phyloP scores from a whole-genome alignment of 2,888 invertebrate species.

The Lumbricus terrestris region DNA sequence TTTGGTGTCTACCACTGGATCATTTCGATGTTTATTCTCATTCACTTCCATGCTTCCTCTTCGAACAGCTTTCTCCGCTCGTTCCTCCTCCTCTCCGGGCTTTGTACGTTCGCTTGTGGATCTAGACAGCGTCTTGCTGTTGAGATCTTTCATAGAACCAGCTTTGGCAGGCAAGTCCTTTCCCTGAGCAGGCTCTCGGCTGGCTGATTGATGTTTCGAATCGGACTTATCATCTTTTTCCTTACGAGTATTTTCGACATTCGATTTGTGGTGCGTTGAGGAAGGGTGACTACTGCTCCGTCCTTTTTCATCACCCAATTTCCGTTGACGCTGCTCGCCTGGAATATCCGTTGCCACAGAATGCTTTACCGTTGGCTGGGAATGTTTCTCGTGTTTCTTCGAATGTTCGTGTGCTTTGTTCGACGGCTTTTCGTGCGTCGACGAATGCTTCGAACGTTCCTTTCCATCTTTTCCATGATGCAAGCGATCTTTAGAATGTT shows the following conservation, averaged over 20 bases:
- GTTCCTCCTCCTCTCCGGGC: not conserved
- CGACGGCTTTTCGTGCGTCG: not conserved
- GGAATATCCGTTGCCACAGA: not conserved
- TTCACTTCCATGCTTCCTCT: not conserved
- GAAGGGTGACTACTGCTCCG: not conserved
- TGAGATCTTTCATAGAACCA: not conserved
- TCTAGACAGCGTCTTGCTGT: not conserved
- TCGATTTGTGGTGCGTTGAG: not conserved
- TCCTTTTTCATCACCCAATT: not conserved
- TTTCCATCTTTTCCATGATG: not conserved
- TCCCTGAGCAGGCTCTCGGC: not conserved
- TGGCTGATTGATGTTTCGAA: not conserved
- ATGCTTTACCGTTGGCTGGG: not conserved
- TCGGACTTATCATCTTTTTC: not conserved
- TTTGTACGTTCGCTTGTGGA: not conserved
- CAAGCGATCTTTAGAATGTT: not conserved
- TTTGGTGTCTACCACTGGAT: not conserved
- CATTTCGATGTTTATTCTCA: not conserved
- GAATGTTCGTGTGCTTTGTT: constrained; percentile 5
- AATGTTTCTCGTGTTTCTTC: not conserved
- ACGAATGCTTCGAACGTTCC: not conserved
- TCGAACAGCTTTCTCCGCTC: not conserved
- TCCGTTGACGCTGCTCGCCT: not conserved
- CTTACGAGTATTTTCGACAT: not conserved
- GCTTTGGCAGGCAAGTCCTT: not conserved